Percentiles rank a stretch among this genome's conserved stretches.
phyloP scores from a whole-genome alignment of 2,113 vertebrate genomes.

The Hirundichthys speculiger region DNA sequence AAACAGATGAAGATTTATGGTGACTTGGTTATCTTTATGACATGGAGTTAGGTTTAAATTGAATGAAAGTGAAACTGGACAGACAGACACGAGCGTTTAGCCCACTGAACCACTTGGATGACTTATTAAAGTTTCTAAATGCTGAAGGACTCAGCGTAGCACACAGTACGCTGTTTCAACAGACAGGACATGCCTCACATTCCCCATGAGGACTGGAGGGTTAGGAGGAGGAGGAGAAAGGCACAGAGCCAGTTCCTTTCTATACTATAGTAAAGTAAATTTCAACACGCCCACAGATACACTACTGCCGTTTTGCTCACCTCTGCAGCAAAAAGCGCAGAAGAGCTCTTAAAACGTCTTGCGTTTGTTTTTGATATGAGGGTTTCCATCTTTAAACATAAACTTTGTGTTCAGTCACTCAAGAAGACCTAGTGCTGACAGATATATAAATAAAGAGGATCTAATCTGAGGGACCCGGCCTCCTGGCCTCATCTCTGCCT shows the following conservation, averaged over 20 bases:
- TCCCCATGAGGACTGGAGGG: slow-evolving; percentile 61
- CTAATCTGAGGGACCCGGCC: no score
- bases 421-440: no score
- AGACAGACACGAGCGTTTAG: not conserved
- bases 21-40: not conserved
- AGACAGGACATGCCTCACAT: slow-evolving; percentile 70
- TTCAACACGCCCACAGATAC: not conserved
- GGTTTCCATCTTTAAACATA: no score
- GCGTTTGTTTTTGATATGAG: no score
- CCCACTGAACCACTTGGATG: slow-evolving; percentile 1
- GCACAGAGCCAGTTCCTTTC: slow-evolving; percentile 4
- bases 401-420: no score
- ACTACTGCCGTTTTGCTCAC: not conserved
- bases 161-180: slow-evolving; percentile 56
- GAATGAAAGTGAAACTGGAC: not conserved
- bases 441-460: no score
- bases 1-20: not conserved
- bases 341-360: not conserved
- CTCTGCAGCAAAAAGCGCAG: not conserved
- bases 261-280: slow-evolving; percentile 2
- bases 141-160: slow-evolving; percentile 4
- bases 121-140: slow-evolving; percentile 15
- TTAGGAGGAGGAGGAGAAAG: slow-evolving; percentile 9
- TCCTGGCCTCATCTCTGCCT: no score
- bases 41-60: not conserved